Base-by-base conservation (phyloP, 2,888 invertebrate species). In the Myopa testacea region DNA sequence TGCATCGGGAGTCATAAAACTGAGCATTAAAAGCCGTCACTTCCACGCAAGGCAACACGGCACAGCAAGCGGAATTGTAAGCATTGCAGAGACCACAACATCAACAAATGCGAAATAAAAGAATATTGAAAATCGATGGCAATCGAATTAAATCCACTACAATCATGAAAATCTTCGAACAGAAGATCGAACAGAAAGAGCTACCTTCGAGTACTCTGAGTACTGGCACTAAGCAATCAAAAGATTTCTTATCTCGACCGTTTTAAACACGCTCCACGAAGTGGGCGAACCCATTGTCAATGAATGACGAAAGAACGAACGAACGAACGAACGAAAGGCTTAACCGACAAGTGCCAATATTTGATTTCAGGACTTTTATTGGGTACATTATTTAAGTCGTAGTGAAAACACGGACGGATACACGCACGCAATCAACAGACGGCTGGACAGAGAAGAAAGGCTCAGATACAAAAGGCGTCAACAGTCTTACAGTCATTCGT, bases 281-380 rank as follows among this genome's bases (percentile, higher is more conserved):
- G 74, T 75, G 74, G 74, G 65, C 65, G 65, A 65, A 58, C 50
- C 67, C 45, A 45, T 10, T 45, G 45, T 10, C 45, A 45, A 8
- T 45, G 45, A 3, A 45, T n/a, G 6, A 65, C 62, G n/a, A 72
- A 72, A 58, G 72, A 16, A 55, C 10, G 10, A 14, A 16, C 12
- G 55, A 14, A 16, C 12, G 55, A 26, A 26, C 26, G 26, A 37
- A 63, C 74, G 74, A 74, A 65, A 63, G 63, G 63, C 45, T 19
- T 52, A 65, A 67, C 74, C 74, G 38, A 75, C 65, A 65, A 52
- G 74, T 75, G 74, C 74, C 65, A 75, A 75, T 75, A 67, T 75
- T 75, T 75, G 52, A 63, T 65, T 65, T 75, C 37, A 19, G 52
- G n/a, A 40, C 58, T 72, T 60, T 72, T 60, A 72, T 72, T 60